Conservation (phyloP, 1,140 invertebrate species). For the Batillaria attramentaria region DNA sequence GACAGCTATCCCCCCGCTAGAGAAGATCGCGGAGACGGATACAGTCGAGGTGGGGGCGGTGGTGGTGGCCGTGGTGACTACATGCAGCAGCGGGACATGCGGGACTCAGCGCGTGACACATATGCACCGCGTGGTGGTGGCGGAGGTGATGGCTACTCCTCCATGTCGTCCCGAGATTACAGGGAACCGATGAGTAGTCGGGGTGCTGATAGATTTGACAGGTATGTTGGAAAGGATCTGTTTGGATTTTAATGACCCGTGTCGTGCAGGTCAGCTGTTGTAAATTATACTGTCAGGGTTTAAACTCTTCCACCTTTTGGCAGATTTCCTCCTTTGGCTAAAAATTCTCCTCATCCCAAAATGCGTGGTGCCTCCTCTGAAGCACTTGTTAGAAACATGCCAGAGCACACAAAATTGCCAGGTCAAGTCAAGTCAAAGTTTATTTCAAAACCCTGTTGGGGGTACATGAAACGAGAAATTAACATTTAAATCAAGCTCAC, state of each 20-base stretch:
- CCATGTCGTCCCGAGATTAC: conserved; percentile 23
- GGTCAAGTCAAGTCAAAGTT: too few relatives aligned
- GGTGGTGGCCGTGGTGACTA: conserved; percentile 22
- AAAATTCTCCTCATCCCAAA: too few relatives aligned
- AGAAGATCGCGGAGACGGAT: conserved; percentile 22
- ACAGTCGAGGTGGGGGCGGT: conserved; percentile 1
- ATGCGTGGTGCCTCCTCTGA: too few relatives aligned
- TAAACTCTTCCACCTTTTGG: too few relatives aligned
- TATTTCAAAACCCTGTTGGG: too few relatives aligned
- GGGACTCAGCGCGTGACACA: conserved; percentile 20
- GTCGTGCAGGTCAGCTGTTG: not conserved
- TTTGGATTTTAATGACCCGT: too few relatives aligned
- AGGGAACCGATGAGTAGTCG: conserved; percentile 13
- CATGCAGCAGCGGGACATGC: conserved; percentile 4
- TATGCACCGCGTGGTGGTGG: conserved; percentile 4
- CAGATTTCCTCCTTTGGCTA: too few relatives aligned
- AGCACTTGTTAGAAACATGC: too few relatives aligned
- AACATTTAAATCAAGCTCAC: too few relatives aligned
- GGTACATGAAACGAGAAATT: too few relatives aligned
- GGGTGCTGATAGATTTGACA: conserved; percentile 24
- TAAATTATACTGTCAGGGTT: not conserved
- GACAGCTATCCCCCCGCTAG: conserved; percentile 23
- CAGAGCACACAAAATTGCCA: too few relatives aligned
- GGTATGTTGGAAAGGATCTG: too few relatives aligned
- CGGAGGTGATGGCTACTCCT: conserved; percentile 22